phyloP scores from a whole-genome alignment of 2,888 invertebrate species.

The Lochmaea crataegi region DNA sequence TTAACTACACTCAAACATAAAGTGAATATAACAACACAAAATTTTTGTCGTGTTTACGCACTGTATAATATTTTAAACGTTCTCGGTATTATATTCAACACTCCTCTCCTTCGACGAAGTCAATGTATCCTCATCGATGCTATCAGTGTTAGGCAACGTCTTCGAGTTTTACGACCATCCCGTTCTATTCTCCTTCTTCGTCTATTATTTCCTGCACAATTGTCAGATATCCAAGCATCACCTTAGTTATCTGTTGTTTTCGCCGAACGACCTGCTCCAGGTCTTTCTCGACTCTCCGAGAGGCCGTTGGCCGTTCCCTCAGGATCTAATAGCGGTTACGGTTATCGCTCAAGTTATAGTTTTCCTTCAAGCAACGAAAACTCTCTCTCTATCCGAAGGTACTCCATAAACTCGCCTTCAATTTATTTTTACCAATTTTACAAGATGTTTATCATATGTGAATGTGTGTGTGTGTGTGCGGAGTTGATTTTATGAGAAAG shows the following conservation, averaged over 20 bases:
- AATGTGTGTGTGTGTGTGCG: constrained; percentile 18
- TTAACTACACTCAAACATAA: too few species aligned
- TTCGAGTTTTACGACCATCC: constrained; percentile 59
- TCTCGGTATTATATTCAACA: neutral
- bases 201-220: constrained; percentile 61
- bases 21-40: too few species aligned
- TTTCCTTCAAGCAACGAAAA: constrained; percentile 53
- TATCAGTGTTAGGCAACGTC: constrained; percentile 51
- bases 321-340: constrained; percentile 63
- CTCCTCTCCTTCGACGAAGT: constrained; percentile 2
- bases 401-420: constrained; percentile 63
- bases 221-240: constrained; percentile 62
- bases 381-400: constrained; percentile 55
- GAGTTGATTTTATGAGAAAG: constrained; percentile 32
- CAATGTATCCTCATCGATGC: constrained; percentile 61
- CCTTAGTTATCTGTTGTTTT: constrained; percentile 63
- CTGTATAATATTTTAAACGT: neutral
- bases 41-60: too few species aligned
- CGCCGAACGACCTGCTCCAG: constrained; percentile 52
- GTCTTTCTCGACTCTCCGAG: constrained; percentile 50
- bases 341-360: constrained; percentile 65
- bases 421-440: constrained; percentile 57
- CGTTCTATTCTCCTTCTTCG: constrained; percentile 59
- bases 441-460: constrained; percentile 50
- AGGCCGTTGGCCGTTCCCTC: constrained; percentile 46